Evolutionary conservation across 2,797 vertebrate genomes (phyloP).

Genomic region (Anguilla pacifica): DNA sequence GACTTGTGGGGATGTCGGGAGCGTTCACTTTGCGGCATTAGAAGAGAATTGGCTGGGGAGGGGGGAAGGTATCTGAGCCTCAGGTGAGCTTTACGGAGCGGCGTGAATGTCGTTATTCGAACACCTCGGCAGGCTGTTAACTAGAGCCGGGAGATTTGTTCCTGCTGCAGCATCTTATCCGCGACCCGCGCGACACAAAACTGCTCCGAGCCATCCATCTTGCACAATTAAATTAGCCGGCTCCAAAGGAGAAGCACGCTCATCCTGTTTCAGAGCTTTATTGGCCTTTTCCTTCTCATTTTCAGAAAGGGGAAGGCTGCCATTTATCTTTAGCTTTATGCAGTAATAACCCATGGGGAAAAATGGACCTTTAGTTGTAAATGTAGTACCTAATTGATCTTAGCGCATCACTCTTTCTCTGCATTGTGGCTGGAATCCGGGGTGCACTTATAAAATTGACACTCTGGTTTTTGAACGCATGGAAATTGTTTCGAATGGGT

Average conservation of each 20-base stretch:
- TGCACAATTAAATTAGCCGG: not conserved
- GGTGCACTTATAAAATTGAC: not conserved
- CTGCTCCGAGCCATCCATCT: conserved; percentile 8
- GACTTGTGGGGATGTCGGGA: not conserved
- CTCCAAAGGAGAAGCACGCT: not conserved
- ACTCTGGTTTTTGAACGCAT: not conserved
- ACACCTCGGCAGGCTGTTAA: not conserved
- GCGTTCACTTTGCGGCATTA: not conserved
- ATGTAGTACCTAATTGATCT: not conserved
- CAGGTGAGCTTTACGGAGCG: not conserved
- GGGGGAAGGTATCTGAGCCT: not conserved
- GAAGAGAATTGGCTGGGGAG: not conserved
- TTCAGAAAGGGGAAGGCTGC: not conserved
- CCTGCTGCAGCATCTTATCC: not conserved
- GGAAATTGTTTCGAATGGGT: not conserved
- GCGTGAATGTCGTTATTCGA: not conserved
- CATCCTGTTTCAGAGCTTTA: not conserved
- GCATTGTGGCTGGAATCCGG: not conserved
- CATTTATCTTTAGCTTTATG: not conserved
- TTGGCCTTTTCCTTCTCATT: not conserved
- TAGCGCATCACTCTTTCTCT: not conserved
- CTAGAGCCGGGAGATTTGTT: not conserved
- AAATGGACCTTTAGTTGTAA: not conserved
- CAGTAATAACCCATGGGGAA: not conserved
- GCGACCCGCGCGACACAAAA: not conserved